These are phyloP conservation scores for Lycophotia porphyrea DNA, from an alignment of 2,888 invertebrate genomes.

Conservation along the genomic window DNA sequence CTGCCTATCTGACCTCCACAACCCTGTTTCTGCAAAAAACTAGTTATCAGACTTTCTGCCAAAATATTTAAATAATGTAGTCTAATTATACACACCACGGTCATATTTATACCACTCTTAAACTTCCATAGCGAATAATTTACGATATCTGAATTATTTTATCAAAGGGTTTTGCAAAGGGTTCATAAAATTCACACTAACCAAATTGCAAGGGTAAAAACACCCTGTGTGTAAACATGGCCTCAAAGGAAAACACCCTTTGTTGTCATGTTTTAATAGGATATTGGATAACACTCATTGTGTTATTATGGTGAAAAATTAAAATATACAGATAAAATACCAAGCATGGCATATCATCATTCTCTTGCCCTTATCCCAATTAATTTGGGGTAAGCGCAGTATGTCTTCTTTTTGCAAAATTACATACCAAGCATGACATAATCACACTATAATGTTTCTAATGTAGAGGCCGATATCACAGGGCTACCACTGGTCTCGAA, in stretches of 20 bases:
- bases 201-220: conserved; percentile 48
- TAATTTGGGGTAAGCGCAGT: too few species aligned
- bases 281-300: conserved; percentile 32
- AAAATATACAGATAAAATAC: conserved; percentile 12
- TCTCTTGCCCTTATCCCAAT: too few species aligned
- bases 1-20: background rate
- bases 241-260: conserved; percentile 37
- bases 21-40: background rate
- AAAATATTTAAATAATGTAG: background rate
- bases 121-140: conserved; percentile 47
- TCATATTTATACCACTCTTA: conserved; percentile 28
- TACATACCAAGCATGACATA: background rate
- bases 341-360: too few species aligned
- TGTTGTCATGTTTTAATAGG: conserved; percentile 43
- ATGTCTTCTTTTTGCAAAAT: too few species aligned
- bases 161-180: conserved; percentile 54
- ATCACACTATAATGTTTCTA: background rate
- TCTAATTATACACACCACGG: conserved; percentile 17
- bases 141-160: conserved; percentile 56
- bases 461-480: background rate
- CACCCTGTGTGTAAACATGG: conserved; percentile 29
- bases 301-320: background rate
- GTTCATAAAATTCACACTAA: conserved; percentile 57
- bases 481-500: background rate
- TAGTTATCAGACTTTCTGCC: background rate